Evolutionary conservation across 2,113 vertebrate genomes (phyloP).

Genomic region (Helogale parvula): DNA sequence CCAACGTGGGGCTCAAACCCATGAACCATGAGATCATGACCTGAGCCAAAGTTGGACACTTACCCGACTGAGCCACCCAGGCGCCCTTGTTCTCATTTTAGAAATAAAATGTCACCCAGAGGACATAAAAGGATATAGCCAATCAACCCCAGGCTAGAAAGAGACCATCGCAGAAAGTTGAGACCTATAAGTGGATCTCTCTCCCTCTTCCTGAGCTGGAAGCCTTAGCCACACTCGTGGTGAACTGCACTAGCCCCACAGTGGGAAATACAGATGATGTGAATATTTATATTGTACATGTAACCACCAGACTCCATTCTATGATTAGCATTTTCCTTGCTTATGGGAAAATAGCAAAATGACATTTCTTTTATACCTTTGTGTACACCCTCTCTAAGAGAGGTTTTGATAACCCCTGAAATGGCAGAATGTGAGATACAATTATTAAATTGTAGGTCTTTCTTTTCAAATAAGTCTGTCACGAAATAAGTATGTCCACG

Average conservation of each 20-base stretch:
- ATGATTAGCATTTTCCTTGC: slow-evolving; percentile 62
- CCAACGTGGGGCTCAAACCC: too few relatives aligned
- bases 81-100: neutral
- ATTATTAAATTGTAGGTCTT: slow-evolving; percentile 52
- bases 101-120: slow-evolving; percentile 22
- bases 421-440: slow-evolving; percentile 47
- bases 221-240: neutral
- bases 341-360: slow-evolving; percentile 59
- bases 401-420: slow-evolving; percentile 71
- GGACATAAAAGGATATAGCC: neutral
- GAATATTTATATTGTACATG: slow-evolving; percentile 64
- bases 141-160: neutral
- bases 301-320: slow-evolving; percentile 57
- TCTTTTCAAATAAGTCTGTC: slow-evolving; percentile 39
- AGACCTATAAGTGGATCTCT: neutral
- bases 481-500: neutral
- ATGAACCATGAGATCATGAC: too few relatives aligned
- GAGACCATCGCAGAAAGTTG: neutral
- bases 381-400: slow-evolving; percentile 70
- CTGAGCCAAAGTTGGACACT: too few relatives aligned
- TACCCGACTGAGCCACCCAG: too few relatives aligned
- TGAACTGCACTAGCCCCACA: neutral
- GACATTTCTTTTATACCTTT: slow-evolving; percentile 63
- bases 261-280: slow-evolving; percentile 10
- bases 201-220: neutral